Conservation (phyloP, 2,888 invertebrate genomes). For the Drosophila greeni region DNA sequence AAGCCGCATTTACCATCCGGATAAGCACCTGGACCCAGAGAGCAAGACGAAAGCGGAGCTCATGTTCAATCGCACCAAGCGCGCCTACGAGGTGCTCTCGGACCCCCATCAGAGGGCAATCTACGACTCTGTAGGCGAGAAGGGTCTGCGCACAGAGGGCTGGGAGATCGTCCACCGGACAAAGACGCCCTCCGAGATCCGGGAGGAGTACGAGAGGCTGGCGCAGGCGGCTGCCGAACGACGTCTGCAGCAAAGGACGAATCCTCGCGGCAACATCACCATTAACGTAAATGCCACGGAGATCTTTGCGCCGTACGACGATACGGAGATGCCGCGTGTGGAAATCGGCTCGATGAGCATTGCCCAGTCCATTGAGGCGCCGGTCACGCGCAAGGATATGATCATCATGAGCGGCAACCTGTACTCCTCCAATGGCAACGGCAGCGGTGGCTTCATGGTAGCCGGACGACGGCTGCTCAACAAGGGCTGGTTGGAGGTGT, state of each 20-base stretch:
- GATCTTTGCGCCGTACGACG: slow-evolving; percentile 91
- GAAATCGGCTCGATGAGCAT: slow-evolving; percentile 97
- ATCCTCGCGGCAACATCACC: slow-evolving; percentile 92
- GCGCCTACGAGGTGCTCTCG: slow-evolving; percentile 95
- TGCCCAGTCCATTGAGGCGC: slow-evolving; percentile 95
- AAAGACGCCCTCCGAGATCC: slow-evolving; percentile 95
- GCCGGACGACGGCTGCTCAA: slow-evolving; percentile 88
- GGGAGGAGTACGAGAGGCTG: slow-evolving; percentile 96
- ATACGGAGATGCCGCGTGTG: slow-evolving; percentile 85
- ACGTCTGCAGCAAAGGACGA: slow-evolving; percentile 91
- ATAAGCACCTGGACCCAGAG: slow-evolving; percentile 92
- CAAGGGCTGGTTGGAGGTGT: slow-evolving; percentile 92
- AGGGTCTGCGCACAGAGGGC: slow-evolving; percentile 95
- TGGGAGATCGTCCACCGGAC: slow-evolving; percentile 96
- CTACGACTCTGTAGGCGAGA: slow-evolving; percentile 92
- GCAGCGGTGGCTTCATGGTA: slow-evolving; percentile 84
- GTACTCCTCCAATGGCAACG: slow-evolving; percentile 92
- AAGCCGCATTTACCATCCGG: slow-evolving; percentile 97
- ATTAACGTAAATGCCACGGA: slow-evolving; percentile 96
- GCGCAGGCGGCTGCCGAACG: slow-evolving; percentile 92
- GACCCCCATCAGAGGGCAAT: slow-evolving; percentile 97
- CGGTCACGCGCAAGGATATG: slow-evolving; percentile 91
- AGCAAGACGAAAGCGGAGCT: slow-evolving; percentile 93
- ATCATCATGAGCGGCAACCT: slow-evolving; percentile 90
- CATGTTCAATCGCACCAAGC: slow-evolving; percentile 94